phyloP scores from a whole-genome alignment of 2,888 invertebrate species.

The Aphodius sticticus region DNA sequence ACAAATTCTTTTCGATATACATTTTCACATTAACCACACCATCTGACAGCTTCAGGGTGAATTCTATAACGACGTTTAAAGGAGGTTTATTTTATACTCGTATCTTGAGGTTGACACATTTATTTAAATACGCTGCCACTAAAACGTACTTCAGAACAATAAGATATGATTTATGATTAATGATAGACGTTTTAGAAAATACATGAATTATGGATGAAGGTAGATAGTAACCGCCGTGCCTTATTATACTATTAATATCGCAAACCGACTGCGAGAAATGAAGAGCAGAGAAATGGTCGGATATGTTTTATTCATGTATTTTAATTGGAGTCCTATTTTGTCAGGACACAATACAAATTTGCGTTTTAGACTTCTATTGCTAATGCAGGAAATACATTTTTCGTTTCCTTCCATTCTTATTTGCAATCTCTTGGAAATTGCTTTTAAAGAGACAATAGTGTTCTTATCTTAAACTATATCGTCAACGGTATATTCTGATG shows the following conservation, averaged over 20 bases:
- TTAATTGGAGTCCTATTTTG: background rate
- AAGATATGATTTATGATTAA: background rate
- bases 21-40: no score
- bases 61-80: no score
- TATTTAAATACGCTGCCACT: background rate
- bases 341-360: background rate
- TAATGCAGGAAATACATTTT: background rate
- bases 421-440: background rate
- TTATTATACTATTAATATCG: background rate
- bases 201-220: background rate
- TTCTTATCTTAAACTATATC: background rate
- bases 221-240: background rate
- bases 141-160: background rate
- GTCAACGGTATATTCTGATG: background rate
- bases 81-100: background rate
- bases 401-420: background rate
- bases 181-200: background rate
- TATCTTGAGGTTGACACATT: background rate
- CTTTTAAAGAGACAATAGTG: background rate
- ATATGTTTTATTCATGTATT: background rate
- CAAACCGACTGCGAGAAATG: background rate
- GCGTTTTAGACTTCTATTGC: background rate
- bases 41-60: no score
- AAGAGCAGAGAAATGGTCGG: background rate
- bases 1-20: no score